A percentile compares a stretch with the other conserved stretches of the same genome.
phyloP scores from a whole-genome alignment of 2,888 invertebrate genomes.

The Cybosia mesomella region DNA sequence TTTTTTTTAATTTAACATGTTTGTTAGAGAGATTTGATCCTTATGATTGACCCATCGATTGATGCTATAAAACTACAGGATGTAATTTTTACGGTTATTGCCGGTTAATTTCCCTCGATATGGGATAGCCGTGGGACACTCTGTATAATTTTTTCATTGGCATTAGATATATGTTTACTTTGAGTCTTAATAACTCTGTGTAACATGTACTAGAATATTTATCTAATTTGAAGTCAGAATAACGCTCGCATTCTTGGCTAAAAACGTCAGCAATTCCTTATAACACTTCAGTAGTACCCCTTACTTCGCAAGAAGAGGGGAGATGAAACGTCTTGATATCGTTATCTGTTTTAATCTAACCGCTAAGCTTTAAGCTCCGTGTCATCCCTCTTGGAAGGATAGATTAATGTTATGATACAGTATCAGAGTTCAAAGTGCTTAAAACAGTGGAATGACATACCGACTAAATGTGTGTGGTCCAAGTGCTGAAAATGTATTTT shows the following conservation, averaged over 20 bases:
- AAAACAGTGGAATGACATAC: not conserved
- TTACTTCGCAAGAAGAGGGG: not conserved
- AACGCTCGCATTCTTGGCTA: not conserved
- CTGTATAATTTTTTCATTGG: too few species aligned
- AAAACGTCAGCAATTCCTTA: not conserved
- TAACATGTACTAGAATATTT: not conserved
- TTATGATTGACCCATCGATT: too few species aligned
- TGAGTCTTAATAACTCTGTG: not conserved
- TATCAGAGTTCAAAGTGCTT: slow-evolving; percentile 6
- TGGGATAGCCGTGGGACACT: too few species aligned
- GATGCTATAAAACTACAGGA: too few species aligned
- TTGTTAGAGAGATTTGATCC: too few species aligned
- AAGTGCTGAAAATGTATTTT: not conserved
- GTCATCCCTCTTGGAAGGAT: slow-evolving; percentile 13
- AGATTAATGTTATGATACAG: slow-evolving; percentile 5
- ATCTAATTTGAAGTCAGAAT: not conserved
- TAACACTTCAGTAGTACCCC: not conserved
- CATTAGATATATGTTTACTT: not conserved
- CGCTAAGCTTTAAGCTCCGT: slow-evolving; percentile 11
- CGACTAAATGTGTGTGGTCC: not conserved
- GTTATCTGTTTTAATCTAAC: slow-evolving; percentile 19
- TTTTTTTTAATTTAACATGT: too few species aligned
- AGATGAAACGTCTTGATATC: slow-evolving; percentile 11
- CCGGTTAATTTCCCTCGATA: too few species aligned
- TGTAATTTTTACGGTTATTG: too few species aligned